phyloP scores from a whole-genome alignment of 2,113 vertebrate genomes.

The Ciconia stormi region DNA sequence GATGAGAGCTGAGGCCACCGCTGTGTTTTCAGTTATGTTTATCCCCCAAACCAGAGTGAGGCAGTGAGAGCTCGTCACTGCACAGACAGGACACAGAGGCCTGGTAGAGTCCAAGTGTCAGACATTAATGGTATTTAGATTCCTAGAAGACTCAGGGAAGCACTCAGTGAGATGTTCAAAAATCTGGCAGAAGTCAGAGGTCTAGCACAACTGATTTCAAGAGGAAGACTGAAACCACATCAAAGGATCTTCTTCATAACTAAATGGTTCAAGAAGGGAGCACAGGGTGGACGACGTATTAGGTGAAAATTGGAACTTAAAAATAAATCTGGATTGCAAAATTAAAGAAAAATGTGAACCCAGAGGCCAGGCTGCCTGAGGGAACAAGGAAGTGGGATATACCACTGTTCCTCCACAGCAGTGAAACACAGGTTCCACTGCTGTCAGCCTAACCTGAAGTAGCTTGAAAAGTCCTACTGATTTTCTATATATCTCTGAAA shows the following conservation, averaged over 20 bases:
- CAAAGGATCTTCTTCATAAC: not conserved
- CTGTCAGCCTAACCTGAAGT: not conserved
- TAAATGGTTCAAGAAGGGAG: not conserved
- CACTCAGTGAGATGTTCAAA: not conserved
- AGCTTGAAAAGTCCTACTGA: not conserved
- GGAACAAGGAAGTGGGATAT: not conserved
- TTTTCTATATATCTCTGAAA: not conserved
- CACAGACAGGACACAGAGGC: not conserved
- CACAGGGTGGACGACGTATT: not conserved
- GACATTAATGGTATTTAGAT: not conserved
- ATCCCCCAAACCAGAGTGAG: not conserved
- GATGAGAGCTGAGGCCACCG: not conserved
- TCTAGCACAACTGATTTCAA: not conserved
- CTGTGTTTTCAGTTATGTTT: not conserved
- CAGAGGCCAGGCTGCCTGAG: not conserved
- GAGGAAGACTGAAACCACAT: constrained; percentile 38
- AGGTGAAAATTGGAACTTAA: not conserved
- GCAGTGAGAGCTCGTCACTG: not conserved
- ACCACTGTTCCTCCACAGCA: not conserved
- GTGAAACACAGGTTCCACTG: not conserved
- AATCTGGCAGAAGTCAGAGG: not conserved
- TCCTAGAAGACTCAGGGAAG: not conserved
- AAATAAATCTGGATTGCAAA: not conserved
- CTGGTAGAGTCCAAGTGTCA: not conserved
- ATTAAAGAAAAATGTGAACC: not conserved